Conservation (phyloP, 2,113 vertebrate genomes). For the Ploceus nigricollis region DNA sequence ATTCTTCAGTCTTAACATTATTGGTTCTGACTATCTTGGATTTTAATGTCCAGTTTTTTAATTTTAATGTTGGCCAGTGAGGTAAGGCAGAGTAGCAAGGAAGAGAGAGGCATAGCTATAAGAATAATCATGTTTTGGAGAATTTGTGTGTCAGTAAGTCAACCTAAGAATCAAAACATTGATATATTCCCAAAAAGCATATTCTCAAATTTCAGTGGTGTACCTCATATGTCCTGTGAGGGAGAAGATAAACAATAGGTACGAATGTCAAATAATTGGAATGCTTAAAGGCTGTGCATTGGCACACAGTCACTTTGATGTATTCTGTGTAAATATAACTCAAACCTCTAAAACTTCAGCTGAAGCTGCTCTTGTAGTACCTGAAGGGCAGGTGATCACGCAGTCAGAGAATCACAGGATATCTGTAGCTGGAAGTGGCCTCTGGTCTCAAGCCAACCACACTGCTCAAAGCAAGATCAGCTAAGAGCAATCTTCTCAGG, state of each 20-base stretch:
- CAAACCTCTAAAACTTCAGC: background rate
- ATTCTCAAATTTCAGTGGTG: background rate
- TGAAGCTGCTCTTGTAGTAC: background rate
- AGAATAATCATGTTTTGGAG: background rate
- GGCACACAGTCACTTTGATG: background rate
- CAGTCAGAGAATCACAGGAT: background rate
- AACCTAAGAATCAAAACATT: background rate
- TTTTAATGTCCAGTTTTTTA: background rate
- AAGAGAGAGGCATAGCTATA: background rate
- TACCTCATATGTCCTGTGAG: fast-evolving
- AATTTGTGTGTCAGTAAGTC: background rate
- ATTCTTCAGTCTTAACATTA: background rate
- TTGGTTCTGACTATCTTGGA: background rate
- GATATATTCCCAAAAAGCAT: background rate
- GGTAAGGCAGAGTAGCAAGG: background rate
- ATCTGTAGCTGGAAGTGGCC: background rate
- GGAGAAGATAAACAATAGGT: background rate
- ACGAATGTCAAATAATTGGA: background rate
- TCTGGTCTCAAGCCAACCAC: background rate
- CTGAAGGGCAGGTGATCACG: background rate
- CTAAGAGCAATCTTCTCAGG: background rate
- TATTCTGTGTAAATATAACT: background rate
- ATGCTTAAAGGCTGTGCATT: background rate
- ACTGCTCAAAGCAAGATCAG: background rate
- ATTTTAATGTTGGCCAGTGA: background rate